Base-by-base conservation (phyloP, 2,888 invertebrate genomes). In the Platyscelio sp. region DNA sequence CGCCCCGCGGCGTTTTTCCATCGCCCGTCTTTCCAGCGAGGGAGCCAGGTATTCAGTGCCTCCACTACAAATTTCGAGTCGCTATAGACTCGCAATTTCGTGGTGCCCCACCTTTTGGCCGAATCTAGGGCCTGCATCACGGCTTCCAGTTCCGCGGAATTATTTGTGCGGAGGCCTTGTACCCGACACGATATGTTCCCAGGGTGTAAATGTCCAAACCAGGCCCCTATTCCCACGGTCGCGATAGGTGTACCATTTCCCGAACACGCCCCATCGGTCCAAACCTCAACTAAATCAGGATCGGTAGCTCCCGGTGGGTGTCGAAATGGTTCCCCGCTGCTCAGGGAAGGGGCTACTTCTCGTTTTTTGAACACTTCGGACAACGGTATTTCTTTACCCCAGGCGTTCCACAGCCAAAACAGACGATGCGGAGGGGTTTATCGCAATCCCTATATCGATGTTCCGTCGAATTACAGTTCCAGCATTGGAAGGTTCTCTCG, bases 111-210 rank as follows among this genome's bases (percentile, higher is more conserved):
- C 6, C 24, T 15, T 1, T n/a, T 15, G 4, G 43, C 43, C 2
- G 26, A 6, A 22, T 20, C 22, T 11, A 54, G 38, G 2, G 76
- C 76, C 11, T 4, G 13, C 2, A 29, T 43, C 1, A 65, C 67
- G 0, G 76, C 67, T 46, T 76, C 38, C 1, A 76, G 65, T 29
- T 76, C 76, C 4, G 76, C 76, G 1, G 54, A n/a, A 15, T 76
- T 67, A 43, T 67, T 76, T 1, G 67, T 76, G 9, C 56, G 68
- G 3, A 54, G 27, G 2, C 58, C 43, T 2, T 29, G 3, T 3
- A 24, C 58, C 18, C 15, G 20, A 56, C 18, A 5, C 0, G 70
- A 61, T 11, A 49, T 11, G n/a, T 77, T 77, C 15, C 26, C 29
- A 1, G 27, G 71, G 26, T 71, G 71, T 15, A 33, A 38, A 33